Conservation (phyloP, 2,797 vertebrate species). For the Luscinia megarhynchos region DNA sequence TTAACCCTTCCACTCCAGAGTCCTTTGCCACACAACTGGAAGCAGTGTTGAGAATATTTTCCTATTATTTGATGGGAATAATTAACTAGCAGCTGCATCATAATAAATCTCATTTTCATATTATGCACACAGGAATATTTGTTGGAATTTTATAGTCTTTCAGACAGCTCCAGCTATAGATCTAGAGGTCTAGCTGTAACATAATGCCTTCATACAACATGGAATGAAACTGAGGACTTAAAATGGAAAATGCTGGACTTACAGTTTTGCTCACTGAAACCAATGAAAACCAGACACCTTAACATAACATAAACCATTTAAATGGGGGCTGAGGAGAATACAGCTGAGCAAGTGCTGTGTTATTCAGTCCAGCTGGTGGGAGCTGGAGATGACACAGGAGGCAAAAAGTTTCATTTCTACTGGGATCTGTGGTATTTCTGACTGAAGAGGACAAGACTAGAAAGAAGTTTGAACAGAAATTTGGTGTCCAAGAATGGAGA, state of each 20-base stretch:
- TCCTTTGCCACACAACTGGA: neutral
- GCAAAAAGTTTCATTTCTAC: constrained; percentile 3
- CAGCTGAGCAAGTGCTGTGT: neutral
- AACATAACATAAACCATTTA: neutral
- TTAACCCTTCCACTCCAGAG: neutral
- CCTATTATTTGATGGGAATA: neutral
- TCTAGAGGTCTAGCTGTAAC: neutral
- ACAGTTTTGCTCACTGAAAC: neutral
- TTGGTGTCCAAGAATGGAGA: constrained; percentile 22
- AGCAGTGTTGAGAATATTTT: neutral
- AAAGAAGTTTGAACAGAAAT: constrained; percentile 7
- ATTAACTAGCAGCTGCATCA: neutral
- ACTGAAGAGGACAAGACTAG: neutral
- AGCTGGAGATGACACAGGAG: neutral
- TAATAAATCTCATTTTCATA: neutral
- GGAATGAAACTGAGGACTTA: neutral
- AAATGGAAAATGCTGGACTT: neutral
- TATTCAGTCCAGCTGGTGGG: constrained; percentile 21
- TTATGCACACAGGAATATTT: neutral
- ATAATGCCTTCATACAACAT: neutral
- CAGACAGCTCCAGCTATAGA: neutral
- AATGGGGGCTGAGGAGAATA: neutral
- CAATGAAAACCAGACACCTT: neutral
- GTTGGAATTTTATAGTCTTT: neutral
- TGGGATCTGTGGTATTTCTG: constrained; percentile 1